Evolutionary conservation across 2,888 invertebrate genomes (phyloP), one percentile per base, ranked within the genome.

Genomic region (Sthenelais limicola): DNA sequence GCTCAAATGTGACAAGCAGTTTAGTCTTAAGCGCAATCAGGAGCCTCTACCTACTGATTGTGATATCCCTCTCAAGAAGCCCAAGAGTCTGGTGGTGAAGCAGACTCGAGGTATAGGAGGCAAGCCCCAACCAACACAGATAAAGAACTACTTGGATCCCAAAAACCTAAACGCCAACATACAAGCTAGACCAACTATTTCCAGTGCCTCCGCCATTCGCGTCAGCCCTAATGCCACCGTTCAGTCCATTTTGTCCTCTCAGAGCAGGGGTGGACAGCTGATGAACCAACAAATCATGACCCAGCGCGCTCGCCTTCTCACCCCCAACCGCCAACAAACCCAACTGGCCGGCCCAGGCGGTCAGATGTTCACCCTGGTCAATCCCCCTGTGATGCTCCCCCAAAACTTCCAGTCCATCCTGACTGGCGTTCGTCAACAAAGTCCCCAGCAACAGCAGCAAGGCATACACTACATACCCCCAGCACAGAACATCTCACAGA

Each of bases 1-100:
- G 78, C 91, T 94, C 74, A 93, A 94, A 1, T 97, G 97, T 88
- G 91, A 92, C 51, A 95, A 96, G 88, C 94, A 94, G 85, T 97
- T 95, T 88, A 93, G 94, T 86, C 93, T 95, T 0, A 95, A 95
- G 78, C 89, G 92, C 56, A 97, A 97, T 89, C 90, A 89, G 80
- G 92, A 93, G 79, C 96, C 96, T 4, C 69, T 81, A 9, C 70
- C 77, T 15, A 62, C 72, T 21, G 77, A 77, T 62, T 73, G 75
- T 70, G 77, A 77, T 52, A 77, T 77, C 33, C 77, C 77, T 0
- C 48, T 77, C 32, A 73, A 72, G 51, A 49, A 47, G 21, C 33
- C 62, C 3, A 70, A 70, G 38, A 32, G 35, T 32, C 32, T 70
- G 12, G 43, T 38, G 15, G 35, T 38, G 15, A 70, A 68, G 35